A percentile compares a stretch with the other conserved stretches of the same genome.
phyloP scores from a whole-genome alignment of 2,113 vertebrate species.

The Cynoglossus semilaevis region DNA sequence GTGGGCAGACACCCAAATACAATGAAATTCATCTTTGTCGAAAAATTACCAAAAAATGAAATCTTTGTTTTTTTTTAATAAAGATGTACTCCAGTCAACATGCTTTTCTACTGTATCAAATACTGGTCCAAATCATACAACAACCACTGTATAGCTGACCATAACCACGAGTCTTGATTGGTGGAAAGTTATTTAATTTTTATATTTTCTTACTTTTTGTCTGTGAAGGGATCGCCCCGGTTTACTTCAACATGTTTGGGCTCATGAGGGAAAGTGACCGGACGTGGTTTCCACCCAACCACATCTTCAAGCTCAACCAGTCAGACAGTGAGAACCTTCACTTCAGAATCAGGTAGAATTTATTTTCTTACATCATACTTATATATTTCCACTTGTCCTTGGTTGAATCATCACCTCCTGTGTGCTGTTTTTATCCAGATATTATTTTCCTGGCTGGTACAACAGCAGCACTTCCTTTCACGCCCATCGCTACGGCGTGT shows the following conservation, averaged over 20 bases:
- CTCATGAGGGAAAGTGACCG: constrained; percentile 87
- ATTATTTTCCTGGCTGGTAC: constrained; percentile 93
- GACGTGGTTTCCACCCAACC: constrained; percentile 91
- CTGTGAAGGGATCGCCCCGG: constrained; percentile 83
- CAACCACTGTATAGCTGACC: too few relatives aligned
- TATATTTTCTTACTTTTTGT: background rate
- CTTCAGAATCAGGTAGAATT: constrained; percentile 86
- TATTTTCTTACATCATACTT: background rate
- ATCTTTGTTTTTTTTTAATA: too few relatives aligned
- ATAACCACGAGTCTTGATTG: too few relatives aligned
- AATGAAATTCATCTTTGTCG: too few relatives aligned
- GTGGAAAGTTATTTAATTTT: too few relatives aligned
- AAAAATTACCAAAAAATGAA: too few relatives aligned
- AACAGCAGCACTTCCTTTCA: constrained; percentile 76
- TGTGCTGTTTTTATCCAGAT: constrained; percentile 68
- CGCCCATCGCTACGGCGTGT: constrained; percentile 85
- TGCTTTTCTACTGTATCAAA: too few relatives aligned
- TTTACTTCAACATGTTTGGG: constrained; percentile 87
- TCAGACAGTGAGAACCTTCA: constrained; percentile 76
- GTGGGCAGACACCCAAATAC: too few relatives aligned
- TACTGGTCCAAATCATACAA: too few relatives aligned
- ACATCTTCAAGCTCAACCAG: constrained; percentile 86
- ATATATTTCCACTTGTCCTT: background rate
- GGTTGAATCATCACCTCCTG: background rate
- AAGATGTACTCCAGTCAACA: too few relatives aligned